Evolutionary conservation across 1,140 invertebrate species (phyloP).

Genomic region (Cherax destructor): DNA sequence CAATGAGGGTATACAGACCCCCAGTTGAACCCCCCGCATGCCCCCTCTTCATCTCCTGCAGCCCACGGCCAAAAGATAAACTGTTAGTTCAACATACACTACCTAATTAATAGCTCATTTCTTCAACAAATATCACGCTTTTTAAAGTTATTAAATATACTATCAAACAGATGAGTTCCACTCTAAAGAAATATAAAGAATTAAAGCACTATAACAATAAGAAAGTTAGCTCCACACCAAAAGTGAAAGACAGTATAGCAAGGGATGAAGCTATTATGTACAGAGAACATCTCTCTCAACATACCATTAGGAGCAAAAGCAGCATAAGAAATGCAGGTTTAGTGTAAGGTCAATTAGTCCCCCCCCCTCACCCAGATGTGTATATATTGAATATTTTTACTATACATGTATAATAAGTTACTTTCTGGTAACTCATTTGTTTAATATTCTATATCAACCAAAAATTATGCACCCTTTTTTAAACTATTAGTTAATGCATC

Average conservation of each 20-base stretch:
- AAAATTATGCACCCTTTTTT: neutral
- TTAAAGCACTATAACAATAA: neutral
- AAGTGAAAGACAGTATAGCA: neutral
- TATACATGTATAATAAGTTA: neutral
- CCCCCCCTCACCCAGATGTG: neutral
- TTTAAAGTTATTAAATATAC: neutral
- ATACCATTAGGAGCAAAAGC: conserved; percentile 43
- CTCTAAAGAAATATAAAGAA: neutral
- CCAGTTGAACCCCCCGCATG: conserved; percentile 70
- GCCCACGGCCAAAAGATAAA: conserved; percentile 31
- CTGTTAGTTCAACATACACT: conserved; percentile 31
- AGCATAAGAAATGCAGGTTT: conserved; percentile 37
- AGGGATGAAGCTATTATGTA: conserved; percentile 30
- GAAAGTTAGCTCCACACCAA: conserved; percentile 11
- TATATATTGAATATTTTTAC: neutral
- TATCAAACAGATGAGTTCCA: conserved; percentile 1
- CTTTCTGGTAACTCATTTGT: neutral
- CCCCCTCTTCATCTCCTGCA: conserved; percentile 66
- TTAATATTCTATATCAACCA: neutral
- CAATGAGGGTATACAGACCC: conserved; percentile 72
- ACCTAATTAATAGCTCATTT: neutral
- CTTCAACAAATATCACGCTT: neutral
- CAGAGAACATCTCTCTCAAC: conserved; percentile 23
- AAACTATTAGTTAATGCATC: neutral
- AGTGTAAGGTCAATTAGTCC: neutral